Conservation (phyloP, 2,113 vertebrate genomes). For the Melanostigma gelatinosum region DNA sequence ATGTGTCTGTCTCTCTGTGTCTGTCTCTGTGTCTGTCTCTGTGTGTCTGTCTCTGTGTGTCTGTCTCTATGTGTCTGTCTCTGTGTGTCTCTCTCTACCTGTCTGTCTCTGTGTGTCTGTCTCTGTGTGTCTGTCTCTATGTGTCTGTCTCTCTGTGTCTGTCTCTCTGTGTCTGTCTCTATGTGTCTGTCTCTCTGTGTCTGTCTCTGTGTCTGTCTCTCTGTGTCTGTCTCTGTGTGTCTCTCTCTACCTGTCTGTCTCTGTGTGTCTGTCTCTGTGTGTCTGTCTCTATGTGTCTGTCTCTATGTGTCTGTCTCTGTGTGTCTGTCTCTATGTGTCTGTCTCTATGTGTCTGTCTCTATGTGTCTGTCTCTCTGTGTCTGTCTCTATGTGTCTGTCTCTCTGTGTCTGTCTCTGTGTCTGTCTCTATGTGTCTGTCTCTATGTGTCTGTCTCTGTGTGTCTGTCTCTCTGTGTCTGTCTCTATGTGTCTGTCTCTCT, state of each 20-base stretch:
- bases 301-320: not conserved
- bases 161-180: not conserved
- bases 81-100: not conserved
- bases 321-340: not conserved
- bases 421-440: not conserved
- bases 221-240: not conserved
- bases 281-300: not conserved
- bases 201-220: not conserved
- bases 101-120: not conserved
- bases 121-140: not conserved
- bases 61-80: no score
- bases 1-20: not conserved
- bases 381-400: not conserved
- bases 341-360: no score
- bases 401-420: not conserved
- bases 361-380: not conserved
- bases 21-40: conserved; percentile 4
- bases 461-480: not conserved
- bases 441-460: not conserved
- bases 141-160: conserved; percentile 11
- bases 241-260: not conserved
- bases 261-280: not conserved
- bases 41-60: no score
- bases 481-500: not conserved
- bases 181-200: not conserved